Percentiles rank a stretch among this genome's conserved stretches.
Evolutionary conservation across 1,140 invertebrate species (phyloP).

Genomic region (Pseudomyrmex cubaensis): DNA sequence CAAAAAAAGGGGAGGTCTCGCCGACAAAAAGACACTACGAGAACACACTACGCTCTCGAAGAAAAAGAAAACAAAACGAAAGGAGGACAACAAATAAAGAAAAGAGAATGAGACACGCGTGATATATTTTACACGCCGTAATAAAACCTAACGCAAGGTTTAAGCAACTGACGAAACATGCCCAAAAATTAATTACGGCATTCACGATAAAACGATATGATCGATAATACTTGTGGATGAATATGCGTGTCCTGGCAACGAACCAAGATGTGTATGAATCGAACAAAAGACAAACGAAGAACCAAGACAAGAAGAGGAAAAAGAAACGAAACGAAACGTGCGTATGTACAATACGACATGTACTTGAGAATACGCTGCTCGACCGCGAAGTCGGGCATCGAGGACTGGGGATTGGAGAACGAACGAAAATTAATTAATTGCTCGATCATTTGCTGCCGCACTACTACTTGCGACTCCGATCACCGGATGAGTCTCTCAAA

Average conservation of each 20-base stretch:
- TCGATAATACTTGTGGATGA: conserved; percentile 60
- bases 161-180: conserved; percentile 83
- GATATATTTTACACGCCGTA: conserved; percentile 37
- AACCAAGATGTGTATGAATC: conserved; percentile 48
- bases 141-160: conserved; percentile 72
- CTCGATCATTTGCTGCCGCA: conserved; percentile 50
- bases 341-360: conserved; percentile 6
- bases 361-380: background rate
- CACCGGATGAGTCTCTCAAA: background rate
- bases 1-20: conserved; percentile 46
- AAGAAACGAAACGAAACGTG: conserved; percentile 45
- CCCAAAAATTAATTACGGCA: conserved; percentile 83
- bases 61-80: conserved; percentile 20
- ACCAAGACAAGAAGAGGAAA: background rate
- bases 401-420: conserved; percentile 14
- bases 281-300: conserved; percentile 56
- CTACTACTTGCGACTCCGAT: conserved; percentile 23
- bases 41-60: conserved; percentile 73
- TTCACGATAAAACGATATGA: conserved; percentile 74
- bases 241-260: conserved; percentile 51
- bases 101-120: conserved; percentile 35
- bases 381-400: conserved; percentile 39
- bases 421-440: conserved; percentile 56
- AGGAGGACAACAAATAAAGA: conserved; percentile 4
- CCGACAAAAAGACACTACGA: conserved; percentile 73